Evolutionary conservation across 2,888 invertebrate genomes (phyloP).

Genomic region (Abrostola triplasia): DNA sequence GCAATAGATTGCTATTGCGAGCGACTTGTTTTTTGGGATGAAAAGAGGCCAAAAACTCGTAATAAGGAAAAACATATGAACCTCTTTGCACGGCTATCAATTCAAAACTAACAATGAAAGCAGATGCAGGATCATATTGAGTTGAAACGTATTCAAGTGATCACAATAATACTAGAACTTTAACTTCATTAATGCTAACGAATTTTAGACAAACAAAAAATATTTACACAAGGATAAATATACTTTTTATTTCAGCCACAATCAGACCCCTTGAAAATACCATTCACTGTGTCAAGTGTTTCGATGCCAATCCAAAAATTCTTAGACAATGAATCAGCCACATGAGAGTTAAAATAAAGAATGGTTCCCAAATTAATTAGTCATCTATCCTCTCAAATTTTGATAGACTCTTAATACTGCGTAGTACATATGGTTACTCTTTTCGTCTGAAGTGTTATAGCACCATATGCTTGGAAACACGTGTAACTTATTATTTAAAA

Average conservation of each 20-base stretch:
- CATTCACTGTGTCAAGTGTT: conserved; percentile 31
- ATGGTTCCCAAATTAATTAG: conserved; percentile 62
- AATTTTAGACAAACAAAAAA: too few species aligned
- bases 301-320: conserved; percentile 29
- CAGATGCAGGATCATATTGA: too few species aligned
- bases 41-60: too few species aligned
- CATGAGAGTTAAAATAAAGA: conserved; percentile 55
- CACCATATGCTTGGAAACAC: conserved; percentile 37
- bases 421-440: conserved; percentile 52
- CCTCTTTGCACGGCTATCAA: too few species aligned
- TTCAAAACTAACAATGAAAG: too few species aligned
- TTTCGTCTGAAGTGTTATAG: conserved; percentile 47
- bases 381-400: conserved; percentile 54
- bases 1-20: too few species aligned
- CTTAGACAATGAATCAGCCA: conserved; percentile 52
- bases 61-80: too few species aligned
- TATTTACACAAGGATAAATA: neutral
- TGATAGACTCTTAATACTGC: conserved; percentile 53
- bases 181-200: too few species aligned
- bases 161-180: too few species aligned
- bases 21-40: too few species aligned
- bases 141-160: too few species aligned
- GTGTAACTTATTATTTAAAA: conserved; percentile 30
- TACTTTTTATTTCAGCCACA: conserved; percentile 14
- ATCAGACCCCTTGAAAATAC: conserved; percentile 31